Conservation (phyloP, 2,888 invertebrate genomes). For the Subacronicta megacephala region DNA sequence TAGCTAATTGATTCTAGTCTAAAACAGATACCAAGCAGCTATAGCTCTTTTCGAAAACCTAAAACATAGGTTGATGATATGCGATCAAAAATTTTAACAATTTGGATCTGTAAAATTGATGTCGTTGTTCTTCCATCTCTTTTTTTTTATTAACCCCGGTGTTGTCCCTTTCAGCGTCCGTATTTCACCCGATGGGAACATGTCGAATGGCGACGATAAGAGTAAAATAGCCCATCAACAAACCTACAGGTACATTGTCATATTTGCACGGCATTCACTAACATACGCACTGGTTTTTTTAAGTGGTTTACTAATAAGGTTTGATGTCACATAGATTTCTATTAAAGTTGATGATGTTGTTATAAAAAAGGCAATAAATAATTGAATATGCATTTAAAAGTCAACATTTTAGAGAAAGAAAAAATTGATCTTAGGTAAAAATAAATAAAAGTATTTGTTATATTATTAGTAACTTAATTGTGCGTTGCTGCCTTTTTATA, state of each 20-base stretch:
- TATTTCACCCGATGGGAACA: slow-evolving; percentile 90
- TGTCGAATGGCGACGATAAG: slow-evolving; percentile 92
- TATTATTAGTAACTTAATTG: not conserved
- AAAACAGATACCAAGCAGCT: too few relatives aligned
- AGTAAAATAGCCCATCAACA: slow-evolving; percentile 92
- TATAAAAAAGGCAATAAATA: not conserved
- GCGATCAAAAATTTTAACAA: not conserved
- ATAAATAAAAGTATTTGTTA: too few relatives aligned
- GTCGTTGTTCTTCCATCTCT: slow-evolving; percentile 58
- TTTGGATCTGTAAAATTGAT: not conserved
- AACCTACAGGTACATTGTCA: slow-evolving; percentile 92
- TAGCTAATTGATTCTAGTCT: too few relatives aligned
- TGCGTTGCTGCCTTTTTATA: not conserved
- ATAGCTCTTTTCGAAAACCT: not conserved
- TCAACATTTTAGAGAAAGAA: too few relatives aligned
- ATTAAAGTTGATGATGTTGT: slow-evolving; percentile 2
- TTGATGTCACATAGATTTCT: slow-evolving; percentile 54
- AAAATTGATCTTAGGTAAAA: too few relatives aligned
- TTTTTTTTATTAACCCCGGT: slow-evolving; percentile 84
- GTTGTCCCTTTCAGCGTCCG: slow-evolving; percentile 90
- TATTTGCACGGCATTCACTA: slow-evolving; percentile 58
- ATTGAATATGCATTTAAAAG: too few relatives aligned
- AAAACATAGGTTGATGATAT: not conserved
- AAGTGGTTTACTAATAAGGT: slow-evolving; percentile 37
- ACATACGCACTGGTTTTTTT: slow-evolving; percentile 54